phyloP scores from a whole-genome alignment of 2,113 vertebrate species.

The Ivindomyrus marchei region DNA sequence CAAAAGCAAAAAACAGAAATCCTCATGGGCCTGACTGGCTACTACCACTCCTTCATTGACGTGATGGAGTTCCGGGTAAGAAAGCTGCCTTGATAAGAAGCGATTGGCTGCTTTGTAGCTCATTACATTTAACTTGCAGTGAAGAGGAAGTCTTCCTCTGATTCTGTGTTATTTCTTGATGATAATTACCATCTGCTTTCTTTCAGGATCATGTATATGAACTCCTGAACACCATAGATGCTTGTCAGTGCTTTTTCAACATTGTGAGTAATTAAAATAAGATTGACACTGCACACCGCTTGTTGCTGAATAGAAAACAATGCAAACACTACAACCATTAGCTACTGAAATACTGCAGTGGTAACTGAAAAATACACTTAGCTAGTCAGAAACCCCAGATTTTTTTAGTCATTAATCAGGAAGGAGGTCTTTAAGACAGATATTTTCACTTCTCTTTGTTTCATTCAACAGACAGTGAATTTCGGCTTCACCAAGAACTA shows the following conservation, averaged over 20 bases:
- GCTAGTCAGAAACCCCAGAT: background rate
- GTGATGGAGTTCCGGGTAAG: slow-evolving; percentile 89
- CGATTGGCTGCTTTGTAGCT: background rate
- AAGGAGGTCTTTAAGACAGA: background rate
- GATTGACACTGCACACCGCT: background rate
- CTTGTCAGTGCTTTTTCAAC: slow-evolving; percentile 83
- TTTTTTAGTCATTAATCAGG: background rate
- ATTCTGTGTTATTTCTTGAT: background rate
- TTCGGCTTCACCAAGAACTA: slow-evolving; percentile 85
- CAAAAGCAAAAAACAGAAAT: slow-evolving; percentile 80
- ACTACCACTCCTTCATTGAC: slow-evolving; percentile 85
- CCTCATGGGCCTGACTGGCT: slow-evolving; percentile 56
- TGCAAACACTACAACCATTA: background rate
- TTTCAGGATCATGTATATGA: slow-evolving; percentile 87
- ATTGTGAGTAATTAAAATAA: slow-evolving; percentile 68
- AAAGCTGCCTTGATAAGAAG: background rate
- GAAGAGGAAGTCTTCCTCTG: background rate
- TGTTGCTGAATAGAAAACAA: background rate
- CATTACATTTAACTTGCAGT: background rate
- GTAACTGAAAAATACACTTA: background rate
- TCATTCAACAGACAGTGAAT: slow-evolving; percentile 65
- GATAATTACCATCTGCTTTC: background rate
- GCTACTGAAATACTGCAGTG: background rate
- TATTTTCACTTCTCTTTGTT: background rate
- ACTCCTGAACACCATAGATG: slow-evolving; percentile 84